These are phyloP conservation scores for Prunella fulvescens DNA, from an alignment of 2,113 vertebrate genomes.

Conservation along the genomic window DNA sequence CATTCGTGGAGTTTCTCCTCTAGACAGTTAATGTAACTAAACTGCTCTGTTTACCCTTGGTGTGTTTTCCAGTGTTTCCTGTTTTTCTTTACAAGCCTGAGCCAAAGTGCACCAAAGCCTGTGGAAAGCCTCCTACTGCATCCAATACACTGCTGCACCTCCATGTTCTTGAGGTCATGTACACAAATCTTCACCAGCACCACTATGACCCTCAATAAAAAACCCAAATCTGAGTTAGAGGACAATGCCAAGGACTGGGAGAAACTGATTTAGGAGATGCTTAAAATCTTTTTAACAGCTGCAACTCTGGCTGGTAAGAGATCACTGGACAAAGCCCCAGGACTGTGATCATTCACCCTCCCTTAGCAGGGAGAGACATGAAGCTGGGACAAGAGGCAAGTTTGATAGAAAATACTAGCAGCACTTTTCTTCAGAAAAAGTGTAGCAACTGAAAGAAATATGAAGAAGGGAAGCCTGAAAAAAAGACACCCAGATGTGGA, in stretches of 20 bases:
- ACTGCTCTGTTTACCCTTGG: conserved; percentile 38
- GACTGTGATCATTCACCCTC: neutral
- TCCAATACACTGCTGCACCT: neutral
- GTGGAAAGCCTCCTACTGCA: neutral
- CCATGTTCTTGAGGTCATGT: conserved; percentile 33
- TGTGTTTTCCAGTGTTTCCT: conserved; percentile 11
- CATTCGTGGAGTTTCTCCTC: conserved; percentile 32
- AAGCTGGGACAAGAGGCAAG: neutral
- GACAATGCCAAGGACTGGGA: neutral
- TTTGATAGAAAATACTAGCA: neutral
- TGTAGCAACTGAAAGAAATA: neutral
- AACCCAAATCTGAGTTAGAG: neutral
- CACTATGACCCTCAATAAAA: neutral
- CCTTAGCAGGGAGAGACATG: neutral
- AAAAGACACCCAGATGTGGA: neutral
- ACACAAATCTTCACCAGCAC: conserved; percentile 48
- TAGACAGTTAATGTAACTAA: conserved; percentile 46
- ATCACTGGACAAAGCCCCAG: conserved; percentile 15
- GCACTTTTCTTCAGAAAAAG: neutral
- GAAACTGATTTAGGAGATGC: conserved; percentile 14
- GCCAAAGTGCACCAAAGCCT: conserved; percentile 42
- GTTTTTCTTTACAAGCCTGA: conserved; percentile 39
- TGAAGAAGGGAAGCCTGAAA: neutral
- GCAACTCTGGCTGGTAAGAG: conserved; percentile 45
- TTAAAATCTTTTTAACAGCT: conserved; percentile 45